Evolutionary conservation across 2,888 invertebrate species (phyloP).

Genomic region (Poecilus cupreus): DNA sequence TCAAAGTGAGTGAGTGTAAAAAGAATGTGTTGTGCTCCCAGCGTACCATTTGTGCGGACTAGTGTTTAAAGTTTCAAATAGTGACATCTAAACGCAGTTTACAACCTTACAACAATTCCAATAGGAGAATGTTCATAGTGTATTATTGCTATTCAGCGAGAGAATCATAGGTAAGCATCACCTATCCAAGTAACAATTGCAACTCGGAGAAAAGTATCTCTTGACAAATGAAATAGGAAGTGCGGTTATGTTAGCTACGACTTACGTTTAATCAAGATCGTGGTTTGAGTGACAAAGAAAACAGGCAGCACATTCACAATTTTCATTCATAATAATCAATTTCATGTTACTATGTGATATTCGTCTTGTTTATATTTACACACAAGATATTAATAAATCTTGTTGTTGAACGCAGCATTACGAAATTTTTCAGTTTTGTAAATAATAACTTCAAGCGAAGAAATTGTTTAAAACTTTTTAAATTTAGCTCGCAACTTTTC

Average conservation of each 20-base stretch:
- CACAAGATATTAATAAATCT: conserved; percentile 23
- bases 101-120: conserved; percentile 12
- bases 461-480: neutral
- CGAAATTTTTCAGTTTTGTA: conserved; percentile 3
- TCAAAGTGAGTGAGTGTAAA: conserved; percentile 37
- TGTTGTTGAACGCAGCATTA: neutral
- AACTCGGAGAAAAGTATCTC: conserved; percentile 30
- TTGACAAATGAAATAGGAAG: conserved; percentile 49
- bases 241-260: conserved; percentile 48
- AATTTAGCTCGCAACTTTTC: neutral
- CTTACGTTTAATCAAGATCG: conserved; percentile 43
- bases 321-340: conserved; percentile 58
- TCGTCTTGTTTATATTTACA: conserved; percentile 54
- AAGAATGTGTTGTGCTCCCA: conserved; percentile 40
- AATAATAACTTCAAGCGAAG: neutral
- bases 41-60: conserved; percentile 19
- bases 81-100: conserved; percentile 26
- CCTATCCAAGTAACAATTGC: neutral
- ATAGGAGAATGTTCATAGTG: conserved; percentile 39
- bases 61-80: conserved; percentile 40
- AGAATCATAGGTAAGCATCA: conserved; percentile 51
- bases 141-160: conserved; percentile 12
- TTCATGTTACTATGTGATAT: conserved; percentile 54
- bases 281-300: conserved; percentile 43
- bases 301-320: conserved; percentile 33